phyloP scores from a whole-genome alignment of 2,797 vertebrate genomes.

The Ataeniobius toweri region DNA sequence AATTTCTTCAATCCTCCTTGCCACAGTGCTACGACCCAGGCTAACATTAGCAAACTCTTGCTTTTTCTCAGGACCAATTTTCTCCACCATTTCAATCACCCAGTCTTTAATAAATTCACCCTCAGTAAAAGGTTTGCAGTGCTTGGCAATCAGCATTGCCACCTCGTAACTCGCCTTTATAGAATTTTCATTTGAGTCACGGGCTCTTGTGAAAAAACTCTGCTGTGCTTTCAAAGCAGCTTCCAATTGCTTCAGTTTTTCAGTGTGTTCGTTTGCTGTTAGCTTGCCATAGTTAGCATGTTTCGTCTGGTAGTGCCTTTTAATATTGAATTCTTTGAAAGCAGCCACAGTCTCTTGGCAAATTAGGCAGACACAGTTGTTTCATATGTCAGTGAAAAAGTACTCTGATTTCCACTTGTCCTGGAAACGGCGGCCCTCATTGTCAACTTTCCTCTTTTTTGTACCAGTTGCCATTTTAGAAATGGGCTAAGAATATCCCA shows the following conservation, averaged over 20 bases:
- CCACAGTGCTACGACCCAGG: constrained; percentile 3
- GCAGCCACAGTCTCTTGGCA: constrained; percentile 16
- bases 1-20: background rate
- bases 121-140: constrained; percentile 40
- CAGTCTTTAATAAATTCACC: constrained; percentile 26
- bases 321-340: constrained; percentile 1
- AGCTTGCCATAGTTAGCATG: constrained; percentile 4
- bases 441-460: background rate
- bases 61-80: constrained; percentile 4
- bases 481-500: too few species aligned
- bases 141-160: constrained; percentile 21
- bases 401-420: constrained; percentile 4
- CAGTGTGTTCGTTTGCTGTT: background rate
- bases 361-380: constrained; percentile 39
- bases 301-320: background rate
- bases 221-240: background rate
- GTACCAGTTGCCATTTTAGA: too few species aligned
- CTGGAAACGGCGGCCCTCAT: constrained; percentile 3
- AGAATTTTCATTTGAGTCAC: constrained; percentile 30
- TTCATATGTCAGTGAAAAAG: too few species aligned
- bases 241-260: constrained; percentile 22
- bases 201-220: constrained; percentile 18
- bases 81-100: constrained; percentile 16
- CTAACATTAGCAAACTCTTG: background rate
- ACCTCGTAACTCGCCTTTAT: constrained; percentile 41